Conservation (phyloP, 2,797 vertebrate genomes). For the Coreius guichenoti region DNA sequence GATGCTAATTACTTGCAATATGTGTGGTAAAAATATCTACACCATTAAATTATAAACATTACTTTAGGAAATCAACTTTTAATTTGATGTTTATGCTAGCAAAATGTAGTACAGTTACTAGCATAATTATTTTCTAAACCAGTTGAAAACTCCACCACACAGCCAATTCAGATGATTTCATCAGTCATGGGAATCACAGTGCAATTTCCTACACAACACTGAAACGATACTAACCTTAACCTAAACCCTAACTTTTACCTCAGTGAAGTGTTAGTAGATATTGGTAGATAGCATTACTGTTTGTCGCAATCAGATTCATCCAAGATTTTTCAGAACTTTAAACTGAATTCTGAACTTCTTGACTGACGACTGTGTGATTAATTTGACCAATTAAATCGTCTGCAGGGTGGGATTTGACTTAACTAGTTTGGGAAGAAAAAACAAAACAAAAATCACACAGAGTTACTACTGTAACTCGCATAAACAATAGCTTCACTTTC, state of each 20-base stretch:
- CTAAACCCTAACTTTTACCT: background rate
- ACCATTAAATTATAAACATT: background rate
- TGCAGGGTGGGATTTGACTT: background rate
- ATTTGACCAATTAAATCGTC: background rate
- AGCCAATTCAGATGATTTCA: background rate
- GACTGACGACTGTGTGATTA: background rate
- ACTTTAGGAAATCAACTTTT: background rate
- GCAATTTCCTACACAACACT: background rate
- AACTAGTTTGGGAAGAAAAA: background rate
- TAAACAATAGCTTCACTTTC: background rate
- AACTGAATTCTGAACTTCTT: background rate
- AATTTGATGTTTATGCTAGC: background rate
- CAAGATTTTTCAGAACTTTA: background rate
- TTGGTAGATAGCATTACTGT: background rate
- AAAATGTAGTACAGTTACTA: background rate
- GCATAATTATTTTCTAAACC: background rate
- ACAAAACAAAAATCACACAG: too few relatives aligned
- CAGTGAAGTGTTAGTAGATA: background rate
- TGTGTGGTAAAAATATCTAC: background rate
- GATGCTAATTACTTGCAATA: background rate
- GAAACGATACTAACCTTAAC: background rate
- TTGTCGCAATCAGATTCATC: background rate
- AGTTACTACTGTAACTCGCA: background rate
- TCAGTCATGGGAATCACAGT: background rate
- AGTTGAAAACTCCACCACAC: background rate